Evolutionary conservation across 2,888 invertebrate species (phyloP).

Genomic region (Drosophila neonasuta): DNA sequence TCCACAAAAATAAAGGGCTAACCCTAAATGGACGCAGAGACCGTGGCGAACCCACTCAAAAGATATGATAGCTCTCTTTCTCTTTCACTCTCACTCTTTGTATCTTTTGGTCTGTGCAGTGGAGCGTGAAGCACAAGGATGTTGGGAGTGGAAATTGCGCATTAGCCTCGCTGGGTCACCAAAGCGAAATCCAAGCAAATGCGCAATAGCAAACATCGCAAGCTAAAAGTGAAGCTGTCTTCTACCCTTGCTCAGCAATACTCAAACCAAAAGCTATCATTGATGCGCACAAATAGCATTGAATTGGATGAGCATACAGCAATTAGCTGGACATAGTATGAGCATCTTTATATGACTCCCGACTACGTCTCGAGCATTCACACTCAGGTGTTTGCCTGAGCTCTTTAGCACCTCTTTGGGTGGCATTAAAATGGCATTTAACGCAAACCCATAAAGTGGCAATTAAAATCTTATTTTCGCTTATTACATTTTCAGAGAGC

Average conservation of each 20-base stretch:
- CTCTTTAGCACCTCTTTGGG: constrained; percentile 23
- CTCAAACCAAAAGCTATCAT: constrained; percentile 1
- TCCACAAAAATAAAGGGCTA: constrained; percentile 21
- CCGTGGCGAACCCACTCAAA: constrained; percentile 46
- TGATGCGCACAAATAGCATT: constrained; percentile 17
- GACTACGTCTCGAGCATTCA: neutral
- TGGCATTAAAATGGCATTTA: constrained; percentile 69
- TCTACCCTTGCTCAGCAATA: neutral
- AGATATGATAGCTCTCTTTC: constrained; percentile 4
- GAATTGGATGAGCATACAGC: constrained; percentile 35
- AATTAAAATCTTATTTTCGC: constrained; percentile 78
- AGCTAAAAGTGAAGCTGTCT: neutral
- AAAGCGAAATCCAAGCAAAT: constrained; percentile 35
- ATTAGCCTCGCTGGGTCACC: constrained; percentile 48
- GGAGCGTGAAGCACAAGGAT: constrained; percentile 41
- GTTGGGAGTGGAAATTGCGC: constrained; percentile 51
- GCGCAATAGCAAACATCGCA: constrained; percentile 45
- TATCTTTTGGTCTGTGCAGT: constrained; percentile 32
- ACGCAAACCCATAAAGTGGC: constrained; percentile 63
- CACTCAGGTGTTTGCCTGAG: constrained; percentile 26
- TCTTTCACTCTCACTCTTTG: neutral
- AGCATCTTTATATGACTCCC: neutral
- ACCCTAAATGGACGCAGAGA: constrained; percentile 43
- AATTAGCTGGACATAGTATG: constrained; percentile 37
- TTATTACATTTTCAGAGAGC: constrained; percentile 61